Percentiles rank a stretch among this genome's conserved stretches.
phyloP scores from a whole-genome alignment of 2,113 vertebrate species.

The Speoplatyrhinus poulsoni region DNA sequence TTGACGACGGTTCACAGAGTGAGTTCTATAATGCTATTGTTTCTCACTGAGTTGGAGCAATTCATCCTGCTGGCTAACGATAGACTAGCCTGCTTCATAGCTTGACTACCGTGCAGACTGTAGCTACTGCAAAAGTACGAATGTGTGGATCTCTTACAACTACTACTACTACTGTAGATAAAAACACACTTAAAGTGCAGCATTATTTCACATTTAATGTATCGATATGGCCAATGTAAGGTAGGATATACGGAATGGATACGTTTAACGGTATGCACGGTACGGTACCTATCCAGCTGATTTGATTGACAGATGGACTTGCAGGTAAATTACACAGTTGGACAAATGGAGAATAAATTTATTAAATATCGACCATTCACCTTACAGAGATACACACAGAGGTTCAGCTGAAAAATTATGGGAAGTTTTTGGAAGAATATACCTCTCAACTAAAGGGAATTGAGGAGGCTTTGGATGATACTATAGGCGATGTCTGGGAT shows the following conservation, averaged over 20 bases:
- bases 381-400: constrained; percentile 94
- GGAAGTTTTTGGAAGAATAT: constrained; percentile 94
- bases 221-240: no score
- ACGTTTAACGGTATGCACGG: no score
- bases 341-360: not conserved
- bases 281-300: no score
- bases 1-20: constrained; percentile 98
- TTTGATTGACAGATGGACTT: no score
- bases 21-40: constrained; percentile 48
- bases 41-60: not conserved
- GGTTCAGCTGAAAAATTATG: constrained; percentile 96
- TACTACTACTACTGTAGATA: no score
- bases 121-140: not conserved
- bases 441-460: constrained; percentile 91
- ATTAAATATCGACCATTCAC: constrained; percentile 19
- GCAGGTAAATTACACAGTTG: not conserved
- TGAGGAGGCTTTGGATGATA: constrained; percentile 94
- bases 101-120: not conserved
- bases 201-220: no score
- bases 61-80: not conserved
- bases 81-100: constrained; percentile 24
- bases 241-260: no score
- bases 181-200: no score
- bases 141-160: no score
- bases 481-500: constrained; percentile 97